Percentiles rank a stretch among this genome's conserved stretches.
phyloP scores from a whole-genome alignment of 2,888 invertebrate genomes.

The Yponomeuta sedellus region DNA sequence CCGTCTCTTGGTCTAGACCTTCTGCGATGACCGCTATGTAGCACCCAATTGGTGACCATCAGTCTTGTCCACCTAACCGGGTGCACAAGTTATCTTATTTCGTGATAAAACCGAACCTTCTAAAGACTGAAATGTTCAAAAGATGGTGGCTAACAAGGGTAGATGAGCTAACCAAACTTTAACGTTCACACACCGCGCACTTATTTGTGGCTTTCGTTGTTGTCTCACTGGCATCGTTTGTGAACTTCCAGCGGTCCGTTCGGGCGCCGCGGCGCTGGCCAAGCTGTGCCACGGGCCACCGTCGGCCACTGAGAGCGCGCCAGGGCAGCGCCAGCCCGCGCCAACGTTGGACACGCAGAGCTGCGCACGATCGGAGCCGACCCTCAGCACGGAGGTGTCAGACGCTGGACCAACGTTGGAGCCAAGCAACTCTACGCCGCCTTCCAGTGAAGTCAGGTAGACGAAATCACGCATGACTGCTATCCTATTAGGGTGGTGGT shows the following conservation, averaged over 20 bases:
- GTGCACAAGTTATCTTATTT: too few relatives aligned
- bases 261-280: slow-evolving; percentile 60
- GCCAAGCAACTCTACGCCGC: background rate
- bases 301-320: background rate
- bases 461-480: background rate
- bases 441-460: background rate
- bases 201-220: too few relatives aligned
- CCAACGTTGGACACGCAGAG: slow-evolving; percentile 6
- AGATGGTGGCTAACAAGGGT: too few relatives aligned
- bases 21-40: too few relatives aligned
- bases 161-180: too few relatives aligned
- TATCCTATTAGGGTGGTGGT: background rate
- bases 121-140: too few relatives aligned
- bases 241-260: slow-evolving; percentile 47
- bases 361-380: background rate
- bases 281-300: slow-evolving; percentile 44
- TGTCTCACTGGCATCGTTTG: too few relatives aligned
- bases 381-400: background rate
- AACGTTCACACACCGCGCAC: too few relatives aligned
- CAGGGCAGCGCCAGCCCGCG: background rate
- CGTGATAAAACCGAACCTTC: too few relatives aligned
- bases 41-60: too few relatives aligned
- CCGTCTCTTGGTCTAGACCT: too few relatives aligned
- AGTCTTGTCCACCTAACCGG: too few relatives aligned
- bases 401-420: background rate